These are phyloP conservation scores for Copsychus sechellarum DNA, from an alignment of 2,113 vertebrate genomes.

Conservation along the genomic window DNA sequence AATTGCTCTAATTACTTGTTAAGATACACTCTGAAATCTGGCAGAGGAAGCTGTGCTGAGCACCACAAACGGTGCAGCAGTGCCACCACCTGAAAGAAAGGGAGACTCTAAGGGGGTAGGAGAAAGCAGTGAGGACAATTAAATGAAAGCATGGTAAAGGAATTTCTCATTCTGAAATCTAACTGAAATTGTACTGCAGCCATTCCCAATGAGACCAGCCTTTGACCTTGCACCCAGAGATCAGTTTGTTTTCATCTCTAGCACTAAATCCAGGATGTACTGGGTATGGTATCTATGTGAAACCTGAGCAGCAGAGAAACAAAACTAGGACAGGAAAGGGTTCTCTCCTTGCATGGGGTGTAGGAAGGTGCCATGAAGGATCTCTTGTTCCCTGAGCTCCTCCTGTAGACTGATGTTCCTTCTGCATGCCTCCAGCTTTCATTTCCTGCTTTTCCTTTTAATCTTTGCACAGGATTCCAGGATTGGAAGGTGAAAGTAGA, in stretches of 20 bases:
- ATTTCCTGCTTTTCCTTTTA: neutral
- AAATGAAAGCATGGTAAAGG: neutral
- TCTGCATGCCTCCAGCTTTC: neutral
- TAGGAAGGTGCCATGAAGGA: neutral
- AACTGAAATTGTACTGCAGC: neutral
- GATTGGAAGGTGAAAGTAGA: neutral
- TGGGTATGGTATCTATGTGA: neutral
- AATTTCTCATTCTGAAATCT: neutral
- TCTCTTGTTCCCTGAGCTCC: neutral
- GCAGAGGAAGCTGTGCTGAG: neutral
- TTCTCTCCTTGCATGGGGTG: neutral
- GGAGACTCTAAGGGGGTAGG: conserved; percentile 2
- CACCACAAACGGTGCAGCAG: conserved; percentile 52
- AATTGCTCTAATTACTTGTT: conserved; percentile 55
- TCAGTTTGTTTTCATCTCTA: neutral
- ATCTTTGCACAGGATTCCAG: neutral
- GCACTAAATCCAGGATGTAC: neutral
- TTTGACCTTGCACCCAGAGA: neutral
- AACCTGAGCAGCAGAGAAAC: neutral
- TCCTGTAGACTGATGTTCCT: neutral
- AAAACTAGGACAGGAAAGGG: neutral
- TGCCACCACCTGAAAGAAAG: conserved; percentile 64
- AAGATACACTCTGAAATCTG: conserved; percentile 17
- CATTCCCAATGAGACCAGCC: neutral
- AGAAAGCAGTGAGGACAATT: neutral